These are phyloP conservation scores for Agelaius phoeniceus DNA, from an alignment of 2,113 vertebrate genomes.

Conservation along the genomic window DNA sequence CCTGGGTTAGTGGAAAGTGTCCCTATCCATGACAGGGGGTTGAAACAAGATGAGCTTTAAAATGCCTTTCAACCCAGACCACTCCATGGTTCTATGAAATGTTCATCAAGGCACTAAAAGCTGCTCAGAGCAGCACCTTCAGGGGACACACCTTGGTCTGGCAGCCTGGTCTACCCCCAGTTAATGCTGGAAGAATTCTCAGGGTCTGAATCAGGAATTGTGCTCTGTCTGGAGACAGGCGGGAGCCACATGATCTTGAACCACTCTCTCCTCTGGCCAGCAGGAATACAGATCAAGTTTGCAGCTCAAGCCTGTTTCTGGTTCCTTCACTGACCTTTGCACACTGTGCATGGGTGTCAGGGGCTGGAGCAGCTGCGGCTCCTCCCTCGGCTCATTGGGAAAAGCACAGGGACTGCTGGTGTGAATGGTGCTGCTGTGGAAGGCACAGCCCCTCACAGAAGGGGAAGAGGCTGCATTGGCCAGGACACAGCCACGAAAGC, in stretches of 20 bases:
- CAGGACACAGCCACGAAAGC: background rate
- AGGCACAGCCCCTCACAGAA: background rate
- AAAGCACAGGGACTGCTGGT: background rate
- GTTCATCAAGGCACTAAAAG: background rate
- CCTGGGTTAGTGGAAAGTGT: background rate
- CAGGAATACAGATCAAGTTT: background rate
- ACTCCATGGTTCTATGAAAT: background rate
- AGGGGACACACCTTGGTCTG: background rate
- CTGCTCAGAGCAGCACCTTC: background rate
- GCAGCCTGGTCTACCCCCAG: background rate
- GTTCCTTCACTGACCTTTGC: background rate
- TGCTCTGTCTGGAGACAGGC: background rate
- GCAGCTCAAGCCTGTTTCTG: background rate
- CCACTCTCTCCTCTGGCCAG: background rate
- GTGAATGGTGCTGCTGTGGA: background rate
- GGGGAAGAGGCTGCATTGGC: background rate
- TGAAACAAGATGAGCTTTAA: background rate
- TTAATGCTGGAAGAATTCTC: background rate
- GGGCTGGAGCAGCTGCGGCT: background rate
- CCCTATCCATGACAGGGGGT: background rate
- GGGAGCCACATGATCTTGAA: background rate
- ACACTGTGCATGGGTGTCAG: background rate
- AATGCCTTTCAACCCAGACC: background rate
- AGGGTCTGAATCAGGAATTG: background rate
- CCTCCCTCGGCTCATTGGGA: fast-evolving